Evolutionary conservation across 2,797 vertebrate species (phyloP).

Genomic region (Acanthurus leucopareius): DNA sequence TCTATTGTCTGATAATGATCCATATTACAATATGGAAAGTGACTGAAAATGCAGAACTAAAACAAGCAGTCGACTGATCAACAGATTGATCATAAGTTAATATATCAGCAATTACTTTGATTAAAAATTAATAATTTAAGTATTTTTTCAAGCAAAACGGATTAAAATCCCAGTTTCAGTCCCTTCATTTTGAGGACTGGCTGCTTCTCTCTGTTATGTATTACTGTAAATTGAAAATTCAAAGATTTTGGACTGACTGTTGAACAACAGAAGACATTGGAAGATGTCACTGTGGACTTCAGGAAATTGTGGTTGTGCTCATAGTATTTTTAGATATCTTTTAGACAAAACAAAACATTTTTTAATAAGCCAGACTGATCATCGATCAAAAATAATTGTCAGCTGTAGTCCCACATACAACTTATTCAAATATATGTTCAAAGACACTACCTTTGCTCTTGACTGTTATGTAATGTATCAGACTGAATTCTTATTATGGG

Average conservation of each 20-base stretch:
- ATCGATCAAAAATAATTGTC: too few species aligned
- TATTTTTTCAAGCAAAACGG: background rate
- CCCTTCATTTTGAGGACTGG: background rate
- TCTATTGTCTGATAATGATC: background rate
- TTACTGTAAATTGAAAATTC: background rate
- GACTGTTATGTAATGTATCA: background rate
- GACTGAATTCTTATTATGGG: background rate
- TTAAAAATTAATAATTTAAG: background rate
- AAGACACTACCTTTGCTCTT: background rate
- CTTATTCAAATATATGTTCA: background rate
- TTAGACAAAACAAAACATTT: background rate
- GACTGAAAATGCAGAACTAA: background rate
- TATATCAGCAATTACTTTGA: background rate
- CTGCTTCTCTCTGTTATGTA: background rate
- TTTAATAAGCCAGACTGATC: too few species aligned
- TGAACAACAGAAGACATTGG: too few species aligned
- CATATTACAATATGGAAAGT: background rate
- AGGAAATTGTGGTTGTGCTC: too few species aligned
- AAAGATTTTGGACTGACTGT: background rate
- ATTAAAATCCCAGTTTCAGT: background rate
- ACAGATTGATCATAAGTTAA: background rate
- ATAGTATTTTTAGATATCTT: background rate
- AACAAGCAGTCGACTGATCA: too few species aligned
- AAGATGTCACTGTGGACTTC: too few species aligned
- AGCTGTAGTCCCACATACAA: background rate